phyloP scores from a whole-genome alignment of 2,113 vertebrate species.

The Nannospalax galili region DNA sequence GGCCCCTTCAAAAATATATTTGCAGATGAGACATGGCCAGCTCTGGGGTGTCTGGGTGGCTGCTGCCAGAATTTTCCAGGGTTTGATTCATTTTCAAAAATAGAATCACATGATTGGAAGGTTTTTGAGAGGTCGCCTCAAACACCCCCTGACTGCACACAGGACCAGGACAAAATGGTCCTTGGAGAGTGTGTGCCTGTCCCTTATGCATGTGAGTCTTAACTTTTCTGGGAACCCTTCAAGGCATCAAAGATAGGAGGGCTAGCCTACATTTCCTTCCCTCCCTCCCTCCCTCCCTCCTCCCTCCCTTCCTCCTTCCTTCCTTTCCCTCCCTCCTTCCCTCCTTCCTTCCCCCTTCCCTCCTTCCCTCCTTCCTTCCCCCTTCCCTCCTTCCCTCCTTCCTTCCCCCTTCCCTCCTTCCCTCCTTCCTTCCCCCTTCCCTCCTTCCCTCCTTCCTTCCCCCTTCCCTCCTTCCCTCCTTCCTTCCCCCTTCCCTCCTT shows the following conservation, averaged over 20 bases:
- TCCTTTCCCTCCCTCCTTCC: no score
- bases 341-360: no score
- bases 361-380: background rate
- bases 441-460: no score
- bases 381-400: no score
- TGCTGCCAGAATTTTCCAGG: slow-evolving; percentile 75
- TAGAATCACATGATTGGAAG: slow-evolving; percentile 75
- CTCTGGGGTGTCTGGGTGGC: slow-evolving; percentile 72
- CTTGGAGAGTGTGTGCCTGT: background rate
- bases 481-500: no score
- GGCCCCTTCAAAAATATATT: slow-evolving; percentile 68
- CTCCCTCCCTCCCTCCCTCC: no score
- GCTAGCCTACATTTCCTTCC: background rate
- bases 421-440: no score
- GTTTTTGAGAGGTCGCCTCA: slow-evolving; percentile 58
- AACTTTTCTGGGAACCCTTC: background rate
- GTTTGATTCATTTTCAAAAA: slow-evolving; percentile 78
- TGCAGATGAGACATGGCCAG: slow-evolving; percentile 67
- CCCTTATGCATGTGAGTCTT: background rate
- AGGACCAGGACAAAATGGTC: background rate
- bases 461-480: background rate
- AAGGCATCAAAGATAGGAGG: rapidly evolving
- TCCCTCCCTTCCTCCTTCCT: background rate
- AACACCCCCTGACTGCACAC: background rate
- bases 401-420: no score